Base-by-base conservation (phyloP, 2,113 vertebrate genomes). In the Poeciliopsis retropinna region DNA sequence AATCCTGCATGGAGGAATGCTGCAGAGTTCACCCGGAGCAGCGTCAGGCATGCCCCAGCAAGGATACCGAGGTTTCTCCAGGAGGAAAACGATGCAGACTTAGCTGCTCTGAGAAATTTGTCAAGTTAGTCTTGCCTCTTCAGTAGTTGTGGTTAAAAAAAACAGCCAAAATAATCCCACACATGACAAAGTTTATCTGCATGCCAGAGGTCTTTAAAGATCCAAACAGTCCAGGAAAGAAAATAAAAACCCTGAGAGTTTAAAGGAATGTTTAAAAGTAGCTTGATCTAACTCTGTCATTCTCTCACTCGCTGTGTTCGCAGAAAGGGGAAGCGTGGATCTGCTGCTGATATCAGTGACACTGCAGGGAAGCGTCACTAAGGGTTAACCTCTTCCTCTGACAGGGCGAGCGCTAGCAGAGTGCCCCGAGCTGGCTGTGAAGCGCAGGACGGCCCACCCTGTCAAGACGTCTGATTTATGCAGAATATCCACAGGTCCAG, bases 11-110 rank as follows among this genome's bases (percentile, higher is more conserved):
- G 15, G 34, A 82, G 71, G 77, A 88, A 87, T 85, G 75, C 25
- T 79, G 27, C 25, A 73, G 64, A 83, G 72, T 79, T 88, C 54
- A 61, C 71, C 47, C 22, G 14, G 64, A 22, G 63, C 67, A 2
- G 64, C 75, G 31, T 39, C 22, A 72, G 71, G 70, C 88, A 88
- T 87, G 90, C 77, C 89, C 67, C 67, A 64, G 89, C 86, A 88
- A 68, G 76, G 74, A 22, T 25, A 29, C 39, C 31, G 15, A 76
- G 63, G 57, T 68, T 78, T 77, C 47, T 83, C 64, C 67, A 76
- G 64, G 64, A 67, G 34, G 29, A 73, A 77, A 41, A 34, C 75
- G 32, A 39, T 75, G 60, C 78, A 64, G 60, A 68, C 27, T 73
- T 31, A 5, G 44, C 67, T 70, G 54, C 60, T 60, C 1, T 37